A percentile compares a stretch with the other conserved stretches of the same genome.
These are phyloP conservation scores for Antheraea assamensis DNA, from an alignment of 2,888 invertebrate species.

Conservation along the genomic window DNA sequence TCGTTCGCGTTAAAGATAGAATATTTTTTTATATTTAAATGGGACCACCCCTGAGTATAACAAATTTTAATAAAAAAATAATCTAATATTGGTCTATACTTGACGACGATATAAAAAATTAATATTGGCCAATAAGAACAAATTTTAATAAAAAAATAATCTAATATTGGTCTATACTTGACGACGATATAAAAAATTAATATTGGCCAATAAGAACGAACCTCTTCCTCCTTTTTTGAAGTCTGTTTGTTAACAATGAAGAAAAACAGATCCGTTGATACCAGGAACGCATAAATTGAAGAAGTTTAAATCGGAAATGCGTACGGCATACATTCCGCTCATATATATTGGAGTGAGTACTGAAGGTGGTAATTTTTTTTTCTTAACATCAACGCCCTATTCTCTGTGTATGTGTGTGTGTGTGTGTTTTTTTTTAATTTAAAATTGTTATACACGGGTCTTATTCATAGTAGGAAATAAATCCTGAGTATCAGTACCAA, in stretches of 20 bases:
- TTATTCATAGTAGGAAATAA: neutral
- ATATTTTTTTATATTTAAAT: too few species aligned
- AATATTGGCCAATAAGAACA: neutral
- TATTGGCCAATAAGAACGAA: neutral
- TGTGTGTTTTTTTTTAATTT: neutral
- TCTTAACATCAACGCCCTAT: neutral
- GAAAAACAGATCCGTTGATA: neutral
- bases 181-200: neutral
- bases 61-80: too few species aligned
- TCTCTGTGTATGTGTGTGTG: too few species aligned
- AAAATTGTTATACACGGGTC: neutral
- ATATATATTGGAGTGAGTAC: neutral
- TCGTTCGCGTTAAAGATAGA: too few species aligned
- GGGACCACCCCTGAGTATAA: too few species aligned
- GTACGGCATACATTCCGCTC: neutral
- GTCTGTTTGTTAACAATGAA: neutral
- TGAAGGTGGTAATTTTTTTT: neutral
- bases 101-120: too few species aligned
- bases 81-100: too few species aligned
- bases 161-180: too few species aligned
- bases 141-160: too few species aligned
- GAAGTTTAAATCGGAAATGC: neutral
- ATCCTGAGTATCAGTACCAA: too few species aligned
- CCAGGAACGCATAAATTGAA: neutral
- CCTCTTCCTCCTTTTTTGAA: neutral